Percentiles rank a stretch among this genome's conserved stretches.
Evolutionary conservation across 2,113 vertebrate species (phyloP).

Genomic region (Lamprologus callipterus): DNA sequence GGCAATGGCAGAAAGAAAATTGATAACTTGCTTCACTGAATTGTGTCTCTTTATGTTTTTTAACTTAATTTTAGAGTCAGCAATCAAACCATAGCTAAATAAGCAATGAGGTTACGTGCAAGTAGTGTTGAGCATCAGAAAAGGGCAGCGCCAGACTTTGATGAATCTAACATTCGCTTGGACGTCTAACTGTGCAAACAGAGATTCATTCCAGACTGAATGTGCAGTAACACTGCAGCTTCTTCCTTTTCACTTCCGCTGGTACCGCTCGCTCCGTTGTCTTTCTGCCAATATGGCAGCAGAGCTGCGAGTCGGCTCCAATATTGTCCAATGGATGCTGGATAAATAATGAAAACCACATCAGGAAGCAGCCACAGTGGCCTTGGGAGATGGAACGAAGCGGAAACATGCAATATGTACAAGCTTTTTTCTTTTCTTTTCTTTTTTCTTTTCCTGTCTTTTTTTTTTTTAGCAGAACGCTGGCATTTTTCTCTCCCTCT

Average conservation of each 20-base stretch:
- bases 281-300: conserved; percentile 46
- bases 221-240: not conserved
- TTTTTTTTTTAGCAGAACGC: not conserved
- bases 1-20: conserved; percentile 2
- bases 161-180: not conserved
- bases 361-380: conserved; percentile 54
- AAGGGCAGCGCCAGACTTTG: not conserved
- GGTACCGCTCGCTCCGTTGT: not conserved
- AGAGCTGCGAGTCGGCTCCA: conserved; percentile 27
- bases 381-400: conserved; percentile 48
- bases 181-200: conserved; percentile 13
- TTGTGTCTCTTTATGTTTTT: not conserved
- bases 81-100: conserved; percentile 1
- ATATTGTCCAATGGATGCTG: conserved; percentile 54
- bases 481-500: conserved; percentile 7
- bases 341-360: conserved; percentile 68
- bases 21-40: not conserved
- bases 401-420: conserved; percentile 59
- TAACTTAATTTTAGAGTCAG: not conserved
- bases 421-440: conserved; percentile 11
- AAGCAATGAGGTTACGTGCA: not conserved
- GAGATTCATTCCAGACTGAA: conserved; percentile 4
- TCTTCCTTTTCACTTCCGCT: conserved; percentile 38
- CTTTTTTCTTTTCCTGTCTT: not conserved
- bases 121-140: not conserved